Evolutionary conservation across 1,140 invertebrate species (phyloP).

Genomic region (Ruditapes philippinarum): DNA sequence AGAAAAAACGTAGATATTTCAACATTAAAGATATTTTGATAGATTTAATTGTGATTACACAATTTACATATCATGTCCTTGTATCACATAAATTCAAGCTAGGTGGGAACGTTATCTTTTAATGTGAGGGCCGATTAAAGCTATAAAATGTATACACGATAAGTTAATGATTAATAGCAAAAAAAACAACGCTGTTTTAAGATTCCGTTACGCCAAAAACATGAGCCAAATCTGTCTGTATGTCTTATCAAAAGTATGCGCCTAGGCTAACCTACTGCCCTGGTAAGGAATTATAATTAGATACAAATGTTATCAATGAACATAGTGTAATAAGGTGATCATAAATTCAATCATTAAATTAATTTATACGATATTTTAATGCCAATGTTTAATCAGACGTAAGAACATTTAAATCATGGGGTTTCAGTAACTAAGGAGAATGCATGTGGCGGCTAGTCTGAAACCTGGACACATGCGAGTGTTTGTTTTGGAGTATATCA

Average conservation of each 20-base stretch:
- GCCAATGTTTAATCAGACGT: background rate
- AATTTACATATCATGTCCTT: background rate
- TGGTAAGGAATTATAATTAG: background rate
- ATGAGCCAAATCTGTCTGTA: conserved; percentile 5
- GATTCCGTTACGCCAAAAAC: conserved; percentile 23
- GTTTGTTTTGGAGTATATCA: too few species aligned
- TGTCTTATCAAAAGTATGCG: background rate
- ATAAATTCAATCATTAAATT: background rate
- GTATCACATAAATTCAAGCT: conserved; percentile 6
- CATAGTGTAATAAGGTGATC: background rate
- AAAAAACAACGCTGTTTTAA: background rate
- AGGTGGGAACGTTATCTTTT: conserved; percentile 28
- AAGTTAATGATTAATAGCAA: background rate
- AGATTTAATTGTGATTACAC: conserved; percentile 1
- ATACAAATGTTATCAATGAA: background rate
- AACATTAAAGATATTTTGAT: background rate
- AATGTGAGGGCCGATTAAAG: background rate
- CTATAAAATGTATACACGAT: background rate
- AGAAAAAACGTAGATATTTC: background rate
- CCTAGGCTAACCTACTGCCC: background rate
- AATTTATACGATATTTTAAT: background rate
- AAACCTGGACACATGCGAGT: too few species aligned
- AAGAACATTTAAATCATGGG: too few species aligned
- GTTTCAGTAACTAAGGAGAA: too few species aligned
- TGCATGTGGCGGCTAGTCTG: too few species aligned